These are phyloP conservation scores for Augiades crinisus DNA, from an alignment of 2,888 invertebrate species.

Conservation along the genomic window DNA sequence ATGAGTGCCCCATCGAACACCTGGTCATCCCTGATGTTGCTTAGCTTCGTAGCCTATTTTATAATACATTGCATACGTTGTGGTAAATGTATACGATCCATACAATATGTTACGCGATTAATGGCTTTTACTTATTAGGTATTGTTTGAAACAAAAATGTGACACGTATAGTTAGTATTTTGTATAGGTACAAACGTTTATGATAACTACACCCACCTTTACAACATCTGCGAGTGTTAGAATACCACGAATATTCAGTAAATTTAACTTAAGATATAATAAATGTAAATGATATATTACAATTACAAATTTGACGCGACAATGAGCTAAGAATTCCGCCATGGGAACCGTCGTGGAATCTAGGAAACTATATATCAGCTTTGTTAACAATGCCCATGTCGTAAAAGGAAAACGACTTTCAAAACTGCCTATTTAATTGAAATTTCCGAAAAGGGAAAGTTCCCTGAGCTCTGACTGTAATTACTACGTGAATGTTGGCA, in stretches of 20 bases:
- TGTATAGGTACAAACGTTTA: neutral
- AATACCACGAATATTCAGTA: constrained; percentile 38
- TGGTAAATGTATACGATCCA: no score
- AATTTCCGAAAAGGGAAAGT: constrained; percentile 48
- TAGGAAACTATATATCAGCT: constrained; percentile 50
- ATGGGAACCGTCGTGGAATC: constrained; percentile 35
- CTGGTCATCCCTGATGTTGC: no score
- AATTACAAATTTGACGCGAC: constrained; percentile 51
- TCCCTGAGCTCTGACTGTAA: constrained; percentile 3
- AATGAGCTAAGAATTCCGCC: constrained; percentile 34
- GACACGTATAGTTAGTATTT: no score
- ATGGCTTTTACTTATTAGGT: no score
- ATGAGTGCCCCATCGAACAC: no score
- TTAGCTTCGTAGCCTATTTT: no score
- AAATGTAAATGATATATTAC: constrained; percentile 52
- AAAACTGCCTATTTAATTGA: constrained; percentile 50
- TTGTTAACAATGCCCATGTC: constrained; percentile 42
- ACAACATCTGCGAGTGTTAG: neutral
- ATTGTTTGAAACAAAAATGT: no score
- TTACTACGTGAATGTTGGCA: constrained; percentile 1
- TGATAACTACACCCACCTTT: neutral
- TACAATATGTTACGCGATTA: no score
- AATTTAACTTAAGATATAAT: constrained; percentile 40
- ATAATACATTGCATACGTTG: no score
- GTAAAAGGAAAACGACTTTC: constrained; percentile 51